Base-by-base conservation (phyloP, 2,797 vertebrate genomes). In the Xerus rutilus region DNA sequence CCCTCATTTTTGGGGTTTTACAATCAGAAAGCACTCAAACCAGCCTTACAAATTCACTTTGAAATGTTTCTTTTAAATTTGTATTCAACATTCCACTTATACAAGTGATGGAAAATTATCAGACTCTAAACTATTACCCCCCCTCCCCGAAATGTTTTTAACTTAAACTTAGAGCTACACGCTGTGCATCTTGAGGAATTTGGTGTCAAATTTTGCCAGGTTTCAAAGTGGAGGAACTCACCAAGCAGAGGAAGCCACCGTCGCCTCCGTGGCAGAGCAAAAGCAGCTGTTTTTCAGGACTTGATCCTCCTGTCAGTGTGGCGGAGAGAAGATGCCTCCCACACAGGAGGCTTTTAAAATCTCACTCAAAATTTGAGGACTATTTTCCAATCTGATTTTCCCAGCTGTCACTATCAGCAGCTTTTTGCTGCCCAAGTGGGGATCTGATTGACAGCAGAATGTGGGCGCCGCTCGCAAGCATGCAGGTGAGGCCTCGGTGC, bases 311-410 rank as follows among this genome's bases (percentile, higher is more conserved):
- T 1, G 1, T 52, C 45, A 28, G 28, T 13, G 1, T 78, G 74
- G 32, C 47, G 65, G 65, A 57, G 78, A 62, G 74, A 77, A 25
- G 65, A 89, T 1, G 5, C 28, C 15, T 12, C 30, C 59, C 47
- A 43, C 57, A 62, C 54, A 72, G 52, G 10, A 78, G 17, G 8
- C 23, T 81, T 78, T 39, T 18, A 32, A 86, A 81, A 64, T 15
- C 20, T 30, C 20, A 32, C 21, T 79, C 49, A 84, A 43, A 35
- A 57, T 45, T 77, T 65, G 70, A 79, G 52, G 65, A 65, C 13
- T 89, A 25, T 87, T 91, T 95, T 88, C 78, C 87, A 32, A 43
- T 85, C 30, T 18, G 25, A 43, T 89, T 88, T 89, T 88, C 64
- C 87, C 54, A 73, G 0, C 35, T n/a, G 47, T 93, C 86, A 62